Evolutionary conservation across 2,113 vertebrate genomes (phyloP).

Genomic region (Oncorhynchus tshawytscha): DNA sequence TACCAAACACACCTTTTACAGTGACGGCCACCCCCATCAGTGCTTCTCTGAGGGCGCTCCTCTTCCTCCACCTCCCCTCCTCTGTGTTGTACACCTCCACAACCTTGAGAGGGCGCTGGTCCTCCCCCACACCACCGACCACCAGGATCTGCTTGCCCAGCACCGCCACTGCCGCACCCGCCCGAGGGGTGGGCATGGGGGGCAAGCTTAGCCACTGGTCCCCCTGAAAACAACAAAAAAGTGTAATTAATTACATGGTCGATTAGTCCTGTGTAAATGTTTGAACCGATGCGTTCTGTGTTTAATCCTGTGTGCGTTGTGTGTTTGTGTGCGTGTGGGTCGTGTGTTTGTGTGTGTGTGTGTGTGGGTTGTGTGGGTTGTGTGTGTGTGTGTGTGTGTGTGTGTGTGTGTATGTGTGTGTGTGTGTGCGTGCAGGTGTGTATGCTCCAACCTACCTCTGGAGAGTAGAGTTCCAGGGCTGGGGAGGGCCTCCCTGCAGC

Average conservation of each 20-base stretch:
- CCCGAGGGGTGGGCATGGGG: conserved; percentile 87
- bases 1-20: conserved; percentile 82
- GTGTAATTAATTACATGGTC: too few relatives aligned
- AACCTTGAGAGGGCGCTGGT: conserved; percentile 86
- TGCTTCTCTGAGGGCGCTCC: conserved; percentile 84
- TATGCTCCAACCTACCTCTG: conserved; percentile 72
- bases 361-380: too few relatives aligned
- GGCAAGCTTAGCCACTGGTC: conserved; percentile 87
- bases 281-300: neutral
- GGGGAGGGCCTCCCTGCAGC: conserved; percentile 82
- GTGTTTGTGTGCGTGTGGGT: neutral
- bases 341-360: too few relatives aligned
- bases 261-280: neutral
- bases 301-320: neutral
- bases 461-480: conserved; percentile 87
- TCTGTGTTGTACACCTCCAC: conserved; percentile 94
- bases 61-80: conserved; percentile 94
- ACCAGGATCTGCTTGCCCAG: conserved; percentile 93
- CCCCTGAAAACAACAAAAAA: conserved; percentile 31
- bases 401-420: neutral
- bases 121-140: conserved; percentile 88
- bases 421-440: neutral
- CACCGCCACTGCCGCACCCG: conserved; percentile 83
- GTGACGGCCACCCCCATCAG: conserved; percentile 92
- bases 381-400: neutral